Percentiles rank a stretch among this genome's conserved stretches.
Evolutionary conservation across 2,113 vertebrate species (phyloP).

Genomic region (Okapia johnstoni): DNA sequence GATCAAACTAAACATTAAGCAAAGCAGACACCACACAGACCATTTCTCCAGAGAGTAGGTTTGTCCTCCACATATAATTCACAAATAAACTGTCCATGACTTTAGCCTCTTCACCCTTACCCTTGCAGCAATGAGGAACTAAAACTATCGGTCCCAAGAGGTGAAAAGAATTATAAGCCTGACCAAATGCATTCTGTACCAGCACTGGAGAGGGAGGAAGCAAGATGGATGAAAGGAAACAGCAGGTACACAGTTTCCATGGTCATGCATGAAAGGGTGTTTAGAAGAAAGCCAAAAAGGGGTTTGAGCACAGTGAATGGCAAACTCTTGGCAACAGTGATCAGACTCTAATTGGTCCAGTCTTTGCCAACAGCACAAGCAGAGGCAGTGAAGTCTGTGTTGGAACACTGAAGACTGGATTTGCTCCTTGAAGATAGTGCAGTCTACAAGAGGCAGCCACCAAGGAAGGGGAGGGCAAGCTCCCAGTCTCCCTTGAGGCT

Average conservation of each 20-base stretch:
- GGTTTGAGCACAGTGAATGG: not conserved
- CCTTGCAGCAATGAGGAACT: not conserved
- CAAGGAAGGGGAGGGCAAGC: not conserved
- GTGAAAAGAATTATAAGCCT: slow-evolving; percentile 3
- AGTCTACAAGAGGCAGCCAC: not conserved
- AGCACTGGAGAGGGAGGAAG: not conserved
- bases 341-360: not conserved
- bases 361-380: not conserved
- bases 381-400: not conserved
- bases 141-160: not conserved
- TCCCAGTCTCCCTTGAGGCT: not conserved
- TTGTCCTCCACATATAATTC: not conserved
- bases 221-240: not conserved
- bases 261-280: not conserved
- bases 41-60: not conserved
- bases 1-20: slow-evolving; percentile 33
- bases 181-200: not conserved
- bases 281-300: not conserved
- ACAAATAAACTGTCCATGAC: not conserved
- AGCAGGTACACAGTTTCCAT: not conserved
- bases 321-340: not conserved
- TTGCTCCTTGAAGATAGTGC: not conserved
- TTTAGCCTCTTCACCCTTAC: not conserved
- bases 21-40: not conserved
- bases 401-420: not conserved